Percentiles rank a stretch among this genome's conserved stretches.
phyloP scores from a whole-genome alignment of 2,113 vertebrate species.

The Thunnus thynnus region DNA sequence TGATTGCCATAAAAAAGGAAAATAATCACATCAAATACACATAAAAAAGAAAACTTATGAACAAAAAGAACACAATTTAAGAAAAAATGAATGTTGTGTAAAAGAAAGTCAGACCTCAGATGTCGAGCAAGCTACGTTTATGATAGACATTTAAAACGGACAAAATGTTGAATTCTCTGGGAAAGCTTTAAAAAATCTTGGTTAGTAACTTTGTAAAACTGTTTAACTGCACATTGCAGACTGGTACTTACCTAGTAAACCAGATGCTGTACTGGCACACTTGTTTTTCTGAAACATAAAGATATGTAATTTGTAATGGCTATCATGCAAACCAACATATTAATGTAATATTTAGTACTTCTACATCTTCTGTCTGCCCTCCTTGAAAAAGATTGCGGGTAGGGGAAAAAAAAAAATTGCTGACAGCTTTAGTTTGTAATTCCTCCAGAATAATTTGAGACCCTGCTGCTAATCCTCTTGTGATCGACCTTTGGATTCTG shows the following conservation, averaged over 20 bases:
- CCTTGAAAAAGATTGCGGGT: neutral
- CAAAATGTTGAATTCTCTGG: too few relatives aligned
- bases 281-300: neutral
- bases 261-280: too few relatives aligned
- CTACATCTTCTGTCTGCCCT: slow-evolving; percentile 17
- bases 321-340: neutral
- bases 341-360: neutral
- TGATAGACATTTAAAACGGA: too few relatives aligned
- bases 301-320: neutral
- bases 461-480: slow-evolving; percentile 46
- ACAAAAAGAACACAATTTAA: too few relatives aligned
- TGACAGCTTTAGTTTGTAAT: slow-evolving; percentile 48
- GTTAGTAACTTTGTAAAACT: too few relatives aligned
- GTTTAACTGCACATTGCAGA: neutral
- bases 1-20: too few relatives aligned
- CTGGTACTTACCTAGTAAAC: neutral
- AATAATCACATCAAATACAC: too few relatives aligned
- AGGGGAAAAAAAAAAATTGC: slow-evolving; percentile 26
- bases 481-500: slow-evolving; percentile 33
- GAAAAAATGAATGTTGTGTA: neutral
- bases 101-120: too few relatives aligned
- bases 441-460: slow-evolving; percentile 45
- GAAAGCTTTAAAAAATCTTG: neutral
- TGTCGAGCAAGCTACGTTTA: neutral
- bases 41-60: too few relatives aligned